Evolutionary conservation across 2,888 invertebrate species (phyloP).

Genomic region (Aleiodes alternator): DNA sequence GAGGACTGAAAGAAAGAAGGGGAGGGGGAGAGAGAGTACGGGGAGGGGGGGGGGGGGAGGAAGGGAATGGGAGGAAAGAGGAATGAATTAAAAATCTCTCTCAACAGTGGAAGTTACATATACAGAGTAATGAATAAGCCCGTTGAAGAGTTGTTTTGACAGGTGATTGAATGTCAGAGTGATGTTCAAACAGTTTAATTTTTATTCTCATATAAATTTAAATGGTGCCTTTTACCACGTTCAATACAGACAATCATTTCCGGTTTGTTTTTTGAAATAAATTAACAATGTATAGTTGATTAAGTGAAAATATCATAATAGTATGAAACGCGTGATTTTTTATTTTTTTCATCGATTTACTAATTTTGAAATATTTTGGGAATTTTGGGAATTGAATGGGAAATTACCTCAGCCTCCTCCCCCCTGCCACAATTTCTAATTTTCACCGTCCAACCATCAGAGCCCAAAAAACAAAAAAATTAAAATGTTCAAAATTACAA

Average conservation of each 20-base stretch:
- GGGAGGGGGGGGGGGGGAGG: too few species aligned
- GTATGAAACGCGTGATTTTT: background rate
- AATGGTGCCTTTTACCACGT: conserved; percentile 3
- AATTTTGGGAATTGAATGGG: too few species aligned
- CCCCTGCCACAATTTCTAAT: too few species aligned
- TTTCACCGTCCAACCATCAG: too few species aligned
- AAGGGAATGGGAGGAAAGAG: too few species aligned
- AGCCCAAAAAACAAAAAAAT: too few species aligned
- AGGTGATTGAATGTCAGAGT: conserved; percentile 23
- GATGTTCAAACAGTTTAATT: conserved; percentile 19
- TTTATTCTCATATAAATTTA: background rate
- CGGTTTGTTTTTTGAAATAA: conserved; percentile 1
- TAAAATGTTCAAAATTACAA: too few species aligned
- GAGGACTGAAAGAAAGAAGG: background rate
- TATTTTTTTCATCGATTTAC: too few species aligned
- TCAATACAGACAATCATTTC: conserved; percentile 12
- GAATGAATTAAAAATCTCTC: conserved; percentile 29
- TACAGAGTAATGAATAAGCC: conserved; percentile 15
- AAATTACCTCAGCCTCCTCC: too few species aligned
- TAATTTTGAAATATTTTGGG: too few species aligned
- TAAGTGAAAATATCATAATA: background rate
- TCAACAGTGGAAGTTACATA: conserved; percentile 30
- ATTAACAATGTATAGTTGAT: background rate
- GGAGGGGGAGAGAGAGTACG: too few species aligned
- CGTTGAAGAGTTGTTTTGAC: conserved; percentile 41